Evolutionary conservation across 2,888 invertebrate species (phyloP).

Genomic region (Drosophila pseudotakahashii): DNA sequence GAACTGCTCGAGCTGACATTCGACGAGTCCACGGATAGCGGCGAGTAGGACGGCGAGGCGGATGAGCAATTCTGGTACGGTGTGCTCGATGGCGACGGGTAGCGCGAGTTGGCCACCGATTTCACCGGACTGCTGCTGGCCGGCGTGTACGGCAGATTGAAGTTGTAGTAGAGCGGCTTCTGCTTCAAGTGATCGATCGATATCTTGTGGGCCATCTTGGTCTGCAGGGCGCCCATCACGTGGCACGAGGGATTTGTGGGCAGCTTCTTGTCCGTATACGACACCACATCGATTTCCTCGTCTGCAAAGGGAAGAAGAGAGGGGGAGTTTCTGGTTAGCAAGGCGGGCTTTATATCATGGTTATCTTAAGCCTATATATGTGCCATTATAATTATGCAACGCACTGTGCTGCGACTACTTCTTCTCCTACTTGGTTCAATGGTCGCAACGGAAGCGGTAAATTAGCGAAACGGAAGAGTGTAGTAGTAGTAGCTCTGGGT

Average conservation of each 20-base stretch:
- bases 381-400: background rate
- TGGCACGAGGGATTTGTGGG: constrained; percentile 89
- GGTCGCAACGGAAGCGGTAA: constrained; percentile 66
- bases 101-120: constrained; percentile 80
- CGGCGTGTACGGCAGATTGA: constrained; percentile 78
- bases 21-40: constrained; percentile 31
- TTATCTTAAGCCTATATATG: background rate
- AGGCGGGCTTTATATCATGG: background rate
- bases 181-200: constrained; percentile 71
- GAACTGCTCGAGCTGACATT: constrained; percentile 13
- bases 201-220: constrained; percentile 87
- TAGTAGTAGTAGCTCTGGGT: background rate
- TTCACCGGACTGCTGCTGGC: constrained; percentile 82
- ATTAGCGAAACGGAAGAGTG: constrained; percentile 68
- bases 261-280: constrained; percentile 87
- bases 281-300: constrained; percentile 94
- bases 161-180: constrained; percentile 66
- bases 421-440: constrained; percentile 28
- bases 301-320: constrained; percentile 66
- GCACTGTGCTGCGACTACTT: no score
- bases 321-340: background rate
- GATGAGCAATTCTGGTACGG: constrained; percentile 63
- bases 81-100: constrained; percentile 81
- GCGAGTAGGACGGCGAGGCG: constrained; percentile 46
- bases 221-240: constrained; percentile 88